Evolutionary conservation across 1,140 invertebrate species (phyloP), one percentile per base, ranked within the genome.

Genomic region (Musca domestica): DNA sequence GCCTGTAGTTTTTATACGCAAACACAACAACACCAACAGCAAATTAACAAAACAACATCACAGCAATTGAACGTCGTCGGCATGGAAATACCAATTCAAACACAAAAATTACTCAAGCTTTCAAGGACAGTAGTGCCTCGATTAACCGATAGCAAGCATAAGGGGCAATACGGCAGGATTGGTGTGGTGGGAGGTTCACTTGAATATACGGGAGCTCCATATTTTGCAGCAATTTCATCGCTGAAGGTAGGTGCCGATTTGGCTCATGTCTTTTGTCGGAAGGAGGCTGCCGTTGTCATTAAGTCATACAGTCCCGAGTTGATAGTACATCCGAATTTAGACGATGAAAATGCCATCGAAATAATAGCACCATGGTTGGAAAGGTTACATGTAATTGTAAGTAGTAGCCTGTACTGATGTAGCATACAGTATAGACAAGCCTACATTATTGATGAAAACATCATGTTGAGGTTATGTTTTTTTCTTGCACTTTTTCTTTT

Each of bases 201-300:
- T 46, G 95, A 98, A 83, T 98, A 97, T 76, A 96, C 95, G 3
- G 96, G 96, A n/a, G 96, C 96, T 1, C 96, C 96, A 4, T 98
- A 94, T 79, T 98, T 95, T 85, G 89, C 95, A 17, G 94, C 92
- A 1, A 96, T 98, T 74, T 90, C 92, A 70, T 90, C 94, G 5
- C 82, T 99, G 20, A 92, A 91, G 85, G 87, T 92, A 15, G 95
- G 95, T 63, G 94, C 93, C 23, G 98, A 99, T 83, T 84, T 99
- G 49, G 89, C 89, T 1, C 95, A 99, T 78, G 88, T 99, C 9
- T 96, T 99, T 78, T 98, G 95, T 78, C 85, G 89, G 7, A 85
- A 87, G 71, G 88, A 91, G 52, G 95, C 97, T 12, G 91, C 94
- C 2, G 76, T 86, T 7, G 91, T 95, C 0, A 96, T 99, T 61